Evolutionary conservation across 2,888 invertebrate species (phyloP), one percentile per base, ranked within the genome.

Genomic region (Yponomeuta cagnagella): DNA sequence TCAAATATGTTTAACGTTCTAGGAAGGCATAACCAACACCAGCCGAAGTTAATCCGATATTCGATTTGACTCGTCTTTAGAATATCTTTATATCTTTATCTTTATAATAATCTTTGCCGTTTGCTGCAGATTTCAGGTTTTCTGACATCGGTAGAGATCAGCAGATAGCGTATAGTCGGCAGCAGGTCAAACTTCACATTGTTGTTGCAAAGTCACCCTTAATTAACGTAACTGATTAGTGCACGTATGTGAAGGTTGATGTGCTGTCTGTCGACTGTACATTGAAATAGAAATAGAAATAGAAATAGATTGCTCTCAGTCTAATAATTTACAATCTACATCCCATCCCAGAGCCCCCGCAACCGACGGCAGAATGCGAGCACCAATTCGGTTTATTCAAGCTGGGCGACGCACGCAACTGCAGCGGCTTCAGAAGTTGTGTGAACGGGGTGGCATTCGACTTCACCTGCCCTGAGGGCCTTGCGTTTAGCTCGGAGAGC

Each of bases 351-450:
- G 96, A 96, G 80, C 93, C 95, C 2, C 84, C 96, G 0, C 94
- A 95, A 75, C 93, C 97, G 0, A 96, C 96, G 0, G 95, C 95
- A 0, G 95, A 95, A 10, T 97, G 97, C 76, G 96, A 97, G 0
- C 96, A 96, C 82, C 96, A 96, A 82, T 97, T 95, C 78, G 97
- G 97, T 0, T 96, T 96, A 85, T 97, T 94, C 88, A 94, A 94
- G 75, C 85, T 95, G 71, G 96, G 96, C 0, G 89, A 91, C 71
- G 76, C 85, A 0, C 78, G 79, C 70, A 88, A 96, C 81, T 97
- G 97, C 82, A 96, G 96, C 10, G 94, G 95, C 78, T 97, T 96
- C 84, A 95, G 95, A 86, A 97, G 95, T 80, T 97, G 97, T 78
- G 97, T 95, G 1, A 94, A 94, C 69, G 97, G 97, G n/a, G 93